Evolutionary conservation across 2,113 vertebrate genomes (phyloP), one percentile per base, ranked within the genome.

Genomic region (Petaurus breviceps): DNA sequence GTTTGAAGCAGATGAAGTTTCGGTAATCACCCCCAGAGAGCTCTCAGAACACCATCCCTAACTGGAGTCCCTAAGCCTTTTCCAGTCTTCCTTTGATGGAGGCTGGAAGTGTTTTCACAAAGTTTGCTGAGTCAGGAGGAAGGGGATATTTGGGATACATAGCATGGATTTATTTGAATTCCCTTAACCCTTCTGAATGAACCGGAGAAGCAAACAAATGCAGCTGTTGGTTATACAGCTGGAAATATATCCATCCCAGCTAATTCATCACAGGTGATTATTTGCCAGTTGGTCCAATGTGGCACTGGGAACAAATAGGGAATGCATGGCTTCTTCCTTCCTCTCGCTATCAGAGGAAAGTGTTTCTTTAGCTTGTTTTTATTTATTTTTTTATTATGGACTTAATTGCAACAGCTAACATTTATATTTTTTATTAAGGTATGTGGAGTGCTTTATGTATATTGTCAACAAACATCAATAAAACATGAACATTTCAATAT

Each of bases 71-170:
- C 0, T 91, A 43, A 55, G 0, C 51, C 89, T 97, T 94, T 92
- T 51, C 46, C 37, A 97, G 37, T 91, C 31, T 16, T 25, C 0
- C 91, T 96, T 93, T 96, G 97, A 95, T 19, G 92, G 90, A 96
- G 98, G 95, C 89, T 95, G n/a, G 95, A 95, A 97, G 94, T 84
- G 84, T 0, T 97, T 97, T 95, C 90, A 93, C 95, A 97, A 96
- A 97, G 90, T 98, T 97, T 95, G 28, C 96, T 96, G 93, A 94
- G 55, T 98, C 16, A 43, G 77, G 93, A 94, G 97, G 96, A 89
- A 94, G 90, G 93, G 95, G 89, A 95, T 77, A 52, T 91, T 96
- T 95, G 90, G 92, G 57, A 95, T 95, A 92, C 55, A 68, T 91
- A 91, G 47, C 0, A 9, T 3, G 8, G 95, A 96, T 94, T 94